Evolutionary conservation across 2,888 invertebrate genomes (phyloP).

Genomic region (Nymphalis c-album): DNA sequence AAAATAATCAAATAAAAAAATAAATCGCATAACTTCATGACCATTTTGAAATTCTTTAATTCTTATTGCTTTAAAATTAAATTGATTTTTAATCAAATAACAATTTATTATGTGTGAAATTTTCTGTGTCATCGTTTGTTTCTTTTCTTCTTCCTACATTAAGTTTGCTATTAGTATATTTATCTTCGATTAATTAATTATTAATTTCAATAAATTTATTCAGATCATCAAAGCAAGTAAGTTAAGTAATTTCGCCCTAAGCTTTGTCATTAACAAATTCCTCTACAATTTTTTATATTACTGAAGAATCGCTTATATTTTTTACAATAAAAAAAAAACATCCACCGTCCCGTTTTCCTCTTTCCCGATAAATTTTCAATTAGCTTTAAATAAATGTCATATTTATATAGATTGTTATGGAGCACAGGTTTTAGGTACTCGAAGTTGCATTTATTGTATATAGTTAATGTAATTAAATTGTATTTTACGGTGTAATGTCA

Average conservation of each 20-base stretch:
- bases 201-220: background rate
- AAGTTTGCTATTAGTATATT: background rate
- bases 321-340: conserved; percentile 61
- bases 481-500: conserved; percentile 73
- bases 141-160: background rate
- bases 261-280: conserved; percentile 26
- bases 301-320: conserved; percentile 59
- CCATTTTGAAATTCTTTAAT: conserved; percentile 5
- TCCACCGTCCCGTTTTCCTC: conserved; percentile 80
- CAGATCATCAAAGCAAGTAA: conserved; percentile 6
- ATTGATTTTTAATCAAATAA: background rate
- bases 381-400: conserved; percentile 76
- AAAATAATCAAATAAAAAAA: conserved; percentile 17
- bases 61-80: background rate
- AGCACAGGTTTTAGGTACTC: conserved; percentile 80
- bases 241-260: conserved; percentile 17
- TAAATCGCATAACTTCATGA: conserved; percentile 18
- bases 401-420: conserved; percentile 80
- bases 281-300: conserved; percentile 28
- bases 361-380: conserved; percentile 71
- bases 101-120: background rate
- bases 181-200: background rate
- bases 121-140: background rate
- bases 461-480: conserved; percentile 74
- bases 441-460: conserved; percentile 80